Evolutionary conservation across 2,797 vertebrate genomes (phyloP), one percentile per base, ranked within the genome.

Genomic region (Enteromius radiatus): DNA sequence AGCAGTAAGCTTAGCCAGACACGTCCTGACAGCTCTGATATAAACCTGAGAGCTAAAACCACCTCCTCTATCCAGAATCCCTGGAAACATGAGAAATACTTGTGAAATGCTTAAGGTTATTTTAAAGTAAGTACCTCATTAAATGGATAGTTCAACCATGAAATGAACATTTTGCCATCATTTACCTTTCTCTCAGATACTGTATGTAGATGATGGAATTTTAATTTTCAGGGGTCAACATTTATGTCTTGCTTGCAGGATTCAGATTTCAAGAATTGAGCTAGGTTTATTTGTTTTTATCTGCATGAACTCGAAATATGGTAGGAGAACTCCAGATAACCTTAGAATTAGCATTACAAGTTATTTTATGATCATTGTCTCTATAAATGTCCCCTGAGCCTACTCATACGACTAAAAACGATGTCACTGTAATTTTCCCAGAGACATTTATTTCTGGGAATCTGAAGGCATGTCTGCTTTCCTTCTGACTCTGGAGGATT

Each of bases 1-100:
- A 21, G 47, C 33, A 67, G 47, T 76, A 73, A 67, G 45, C 80
- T 65, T 41, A 67, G 17, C 80, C 47, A 82, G 71, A 82, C 70
- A 82, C 45, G 33, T 75, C 31, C 17, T 75, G 59, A 82, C 59
- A 75, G 80, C 70, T 41, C 59, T 75, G 61, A 75, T 67, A 67
- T 54, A 75, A 75, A 67, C 80, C 70, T 59, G 36, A 47, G 52
- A n/a, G 23, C 38, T 61, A 71, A 56, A 59, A 36, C 49, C 36
- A 5, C 38, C 78, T 38, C 10, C 56, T 64, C 14, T 38, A 19
- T 64, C 31, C 70, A 82, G 45, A 56, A 56, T 56, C 63, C 8
- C 5, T 33, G 19, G 49, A 47, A 82, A 82, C 71, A 56, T 56
- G 47, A 45, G 71, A 68, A 41, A 76, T 82, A 63, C 23, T 61